A percentile compares a stretch with the other conserved stretches of the same genome.
Evolutionary conservation across 2,797 vertebrate species (phyloP).

Genomic region (Jordanella pulchra): DNA sequence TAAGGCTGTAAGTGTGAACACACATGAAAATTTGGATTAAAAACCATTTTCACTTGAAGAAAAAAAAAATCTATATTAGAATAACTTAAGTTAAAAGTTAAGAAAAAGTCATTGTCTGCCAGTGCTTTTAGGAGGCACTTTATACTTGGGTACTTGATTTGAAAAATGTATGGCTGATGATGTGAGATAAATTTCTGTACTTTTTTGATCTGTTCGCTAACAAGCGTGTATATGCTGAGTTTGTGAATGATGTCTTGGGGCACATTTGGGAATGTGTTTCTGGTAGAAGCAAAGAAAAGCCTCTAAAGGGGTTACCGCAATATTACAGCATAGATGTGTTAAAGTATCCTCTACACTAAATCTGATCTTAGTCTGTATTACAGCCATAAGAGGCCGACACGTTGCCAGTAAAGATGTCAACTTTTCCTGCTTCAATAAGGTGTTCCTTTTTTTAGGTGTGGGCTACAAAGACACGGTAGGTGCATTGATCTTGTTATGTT

Average conservation of each 20-base stretch:
- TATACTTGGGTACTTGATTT: constrained; percentile 15
- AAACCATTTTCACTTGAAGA: no score
- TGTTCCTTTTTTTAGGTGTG: constrained; percentile 21
- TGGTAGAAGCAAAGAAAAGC: constrained; percentile 23
- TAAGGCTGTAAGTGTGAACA: no score
- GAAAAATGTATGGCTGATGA: constrained; percentile 36
- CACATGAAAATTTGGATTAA: background rate
- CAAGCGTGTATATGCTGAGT: constrained; percentile 53
- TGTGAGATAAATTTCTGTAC: constrained; percentile 46
- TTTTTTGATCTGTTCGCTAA: constrained; percentile 68
- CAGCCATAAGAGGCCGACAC: constrained; percentile 18
- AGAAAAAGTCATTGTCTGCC: background rate
- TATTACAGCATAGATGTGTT: constrained; percentile 15
- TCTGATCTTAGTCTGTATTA: constrained; percentile 21
- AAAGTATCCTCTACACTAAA: constrained; percentile 21
- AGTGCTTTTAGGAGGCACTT: background rate
- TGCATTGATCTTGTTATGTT: constrained; percentile 59
- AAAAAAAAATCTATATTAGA: background rate
- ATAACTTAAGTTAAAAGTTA: background rate
- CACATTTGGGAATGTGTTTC: constrained; percentile 40
- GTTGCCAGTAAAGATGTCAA: constrained; percentile 24
- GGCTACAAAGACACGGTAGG: constrained; percentile 45
- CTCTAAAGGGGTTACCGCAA: constrained; percentile 53
- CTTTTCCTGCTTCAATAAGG: constrained; percentile 31
- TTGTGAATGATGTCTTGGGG: constrained; percentile 26